These are phyloP conservation scores for Halcyon chelicuti DNA, from an alignment of 2,797 vertebrate species.

Conservation along the genomic window DNA sequence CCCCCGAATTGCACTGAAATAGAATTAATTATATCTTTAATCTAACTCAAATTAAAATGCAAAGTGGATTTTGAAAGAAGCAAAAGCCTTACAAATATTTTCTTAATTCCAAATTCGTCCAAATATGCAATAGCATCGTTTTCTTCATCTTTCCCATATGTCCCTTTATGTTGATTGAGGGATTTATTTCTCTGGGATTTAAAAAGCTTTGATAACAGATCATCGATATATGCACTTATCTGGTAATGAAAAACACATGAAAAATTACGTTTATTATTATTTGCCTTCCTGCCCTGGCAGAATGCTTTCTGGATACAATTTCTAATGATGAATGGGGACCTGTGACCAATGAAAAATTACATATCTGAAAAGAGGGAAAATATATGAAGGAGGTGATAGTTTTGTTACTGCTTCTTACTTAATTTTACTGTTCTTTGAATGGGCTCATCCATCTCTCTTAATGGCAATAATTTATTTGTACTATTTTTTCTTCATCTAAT, in stretches of 20 bases:
- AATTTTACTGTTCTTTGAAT: neutral
- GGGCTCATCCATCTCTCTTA: neutral
- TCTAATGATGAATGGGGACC: conserved; percentile 1
- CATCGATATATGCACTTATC: neutral
- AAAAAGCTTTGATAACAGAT: conserved; percentile 15
- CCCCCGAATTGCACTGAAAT: neutral
- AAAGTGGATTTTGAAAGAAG: neutral
- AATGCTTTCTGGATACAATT: neutral
- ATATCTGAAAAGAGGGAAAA: neutral
- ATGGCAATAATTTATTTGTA: neutral
- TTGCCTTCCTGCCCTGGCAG: neutral
- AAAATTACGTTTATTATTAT: neutral
- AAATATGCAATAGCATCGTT: neutral
- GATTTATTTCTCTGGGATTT: conserved; percentile 34
- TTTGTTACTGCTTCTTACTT: neutral
- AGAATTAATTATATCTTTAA: neutral
- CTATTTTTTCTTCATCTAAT: neutral
- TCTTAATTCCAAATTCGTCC: neutral
- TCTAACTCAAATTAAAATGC: neutral
- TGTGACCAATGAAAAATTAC: neutral
- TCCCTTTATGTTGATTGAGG: conserved; percentile 4
- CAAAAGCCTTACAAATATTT: neutral
- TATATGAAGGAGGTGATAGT: neutral
- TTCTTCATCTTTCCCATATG: conserved; percentile 1
- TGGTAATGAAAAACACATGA: neutral